These are phyloP conservation scores for Amiota minor DNA, from an alignment of 2,888 invertebrate species.

Conservation along the genomic window DNA sequence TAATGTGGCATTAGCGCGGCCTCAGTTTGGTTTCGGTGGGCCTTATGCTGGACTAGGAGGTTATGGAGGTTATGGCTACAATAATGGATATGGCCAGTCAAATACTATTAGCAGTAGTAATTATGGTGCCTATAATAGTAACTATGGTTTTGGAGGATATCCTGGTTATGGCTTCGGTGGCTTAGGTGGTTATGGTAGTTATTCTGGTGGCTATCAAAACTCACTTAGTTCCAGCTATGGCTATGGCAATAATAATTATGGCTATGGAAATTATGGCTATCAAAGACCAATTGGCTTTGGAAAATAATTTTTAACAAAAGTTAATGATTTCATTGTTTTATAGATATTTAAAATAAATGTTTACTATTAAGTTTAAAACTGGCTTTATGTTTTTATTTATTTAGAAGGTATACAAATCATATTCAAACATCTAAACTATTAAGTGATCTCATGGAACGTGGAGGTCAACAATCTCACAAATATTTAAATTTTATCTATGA, in stretches of 20 bases:
- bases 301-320: background rate
- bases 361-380: conserved; percentile 45
- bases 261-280: conserved; percentile 14
- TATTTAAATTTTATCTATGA: conserved; percentile 55
- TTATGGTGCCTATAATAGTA: conserved; percentile 36
- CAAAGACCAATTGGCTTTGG: conserved; percentile 19
- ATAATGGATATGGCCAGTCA: conserved; percentile 41
- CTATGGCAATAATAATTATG: conserved; percentile 13
- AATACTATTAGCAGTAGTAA: conserved; percentile 45
- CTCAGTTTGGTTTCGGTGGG: conserved; percentile 38
- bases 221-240: background rate
- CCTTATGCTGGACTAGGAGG: conserved; percentile 42
- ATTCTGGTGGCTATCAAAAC: conserved; percentile 25
- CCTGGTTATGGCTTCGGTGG: conserved; percentile 38
- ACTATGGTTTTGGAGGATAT: conserved; percentile 40
- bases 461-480: conserved; percentile 62
- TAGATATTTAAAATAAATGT: conserved; percentile 7
- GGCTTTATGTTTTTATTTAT: conserved; percentile 53
- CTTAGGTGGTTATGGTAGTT: conserved; percentile 35
- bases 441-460: conserved; percentile 34
- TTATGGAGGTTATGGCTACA: conserved; percentile 46
- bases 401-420: conserved; percentile 37
- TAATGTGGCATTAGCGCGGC: background rate
- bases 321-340: background rate
- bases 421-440: background rate